Evolutionary conservation across 2,113 vertebrate genomes (phyloP).

Genomic region (Theropithecus gelada): DNA sequence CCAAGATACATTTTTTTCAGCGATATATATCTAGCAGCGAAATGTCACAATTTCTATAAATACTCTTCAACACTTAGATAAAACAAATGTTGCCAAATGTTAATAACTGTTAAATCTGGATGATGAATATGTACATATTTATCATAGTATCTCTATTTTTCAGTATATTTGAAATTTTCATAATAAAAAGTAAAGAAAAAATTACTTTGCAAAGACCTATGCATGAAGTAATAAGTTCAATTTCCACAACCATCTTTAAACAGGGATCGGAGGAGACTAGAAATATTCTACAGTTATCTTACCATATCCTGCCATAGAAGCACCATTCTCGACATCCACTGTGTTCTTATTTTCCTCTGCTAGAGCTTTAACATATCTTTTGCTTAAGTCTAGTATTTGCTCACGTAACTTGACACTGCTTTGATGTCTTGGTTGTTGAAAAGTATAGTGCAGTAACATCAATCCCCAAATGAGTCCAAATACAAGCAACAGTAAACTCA

Average conservation of each 20-base stretch:
- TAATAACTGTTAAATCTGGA: not conserved
- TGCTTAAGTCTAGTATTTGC: slow-evolving; percentile 96
- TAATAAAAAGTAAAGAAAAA: slow-evolving; percentile 40
- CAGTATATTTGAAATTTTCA: not conserved
- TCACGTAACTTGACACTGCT: slow-evolving; percentile 94
- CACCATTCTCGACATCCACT: slow-evolving; percentile 88
- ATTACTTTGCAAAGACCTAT: not conserved
- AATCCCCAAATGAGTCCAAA: slow-evolving; percentile 97
- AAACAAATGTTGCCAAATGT: slow-evolving; percentile 10
- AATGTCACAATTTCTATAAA: slow-evolving; percentile 35
- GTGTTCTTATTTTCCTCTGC: slow-evolving; percentile 95
- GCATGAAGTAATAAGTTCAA: not conserved
- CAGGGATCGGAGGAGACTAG: not conserved
- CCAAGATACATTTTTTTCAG: not conserved
- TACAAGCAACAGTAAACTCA: slow-evolving; percentile 93
- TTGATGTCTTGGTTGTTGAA: slow-evolving; percentile 94
- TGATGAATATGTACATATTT: not conserved
- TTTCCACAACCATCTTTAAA: slow-evolving; percentile 5
- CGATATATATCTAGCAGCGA: not conserved
- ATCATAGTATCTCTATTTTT: slow-evolving; percentile 37
- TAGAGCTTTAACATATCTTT: slow-evolving; percentile 95
- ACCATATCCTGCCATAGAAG: slow-evolving; percentile 97
- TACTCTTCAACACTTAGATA: slow-evolving; percentile 22
- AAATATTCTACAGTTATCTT: slow-evolving; percentile 71
- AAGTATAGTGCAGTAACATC: slow-evolving; percentile 95